Evolutionary conservation across 2,888 invertebrate species (phyloP), one percentile per base, ranked within the genome.

Genomic region (Marasmarcha lunaedactyla): DNA sequence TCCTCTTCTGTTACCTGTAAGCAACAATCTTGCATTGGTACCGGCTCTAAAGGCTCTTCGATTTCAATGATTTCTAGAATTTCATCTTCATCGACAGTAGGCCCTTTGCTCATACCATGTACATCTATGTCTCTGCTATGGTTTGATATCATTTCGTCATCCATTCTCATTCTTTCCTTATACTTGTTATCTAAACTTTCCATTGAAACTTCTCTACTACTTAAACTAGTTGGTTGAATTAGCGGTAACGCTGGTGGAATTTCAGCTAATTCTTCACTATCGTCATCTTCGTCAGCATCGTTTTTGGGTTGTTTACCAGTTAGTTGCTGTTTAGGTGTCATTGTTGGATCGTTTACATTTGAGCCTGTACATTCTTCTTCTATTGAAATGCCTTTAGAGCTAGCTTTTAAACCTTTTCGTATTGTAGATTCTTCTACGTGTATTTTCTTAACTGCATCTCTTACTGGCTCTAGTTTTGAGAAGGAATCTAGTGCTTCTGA

Each of bases 1-100:
- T 96, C 95, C 73, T 95, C 95, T 76, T 96, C 95, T 4, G 94
- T 95, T 39, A 94, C 94, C 84, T 95, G 95, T 40, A 95, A 84
- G 53, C 94, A 95, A 43, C 88, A 90, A 66, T 93, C 95, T 70
- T 92, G 92, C 85, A 90, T 94, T 36, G 93, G 93, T 12, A 94
- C 94, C 9, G 91, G 92, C 67, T 93, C 93, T 50, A 90, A 85
- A 1, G 89, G 89, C 65, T 93, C 92, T 59, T 91, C 91, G 6
- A 92, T 88, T 73, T 93, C 92, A 49, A 92, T 89, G 46, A 92
- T 91, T 76, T 93, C 92, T 57, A 92, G 71, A 46, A 92, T 89
- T 64, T 90, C 90, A 57, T 91, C 90, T 49, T 90, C 89, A 34
- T 81, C 83, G 3, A 79, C 76, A 14, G 65, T 61, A 27, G 52